A percentile compares a stretch with the other conserved stretches of the same genome.
Conservation (phyloP, 64 coral and sea anemone species). For the Pocillopora damicornis region DNA sequence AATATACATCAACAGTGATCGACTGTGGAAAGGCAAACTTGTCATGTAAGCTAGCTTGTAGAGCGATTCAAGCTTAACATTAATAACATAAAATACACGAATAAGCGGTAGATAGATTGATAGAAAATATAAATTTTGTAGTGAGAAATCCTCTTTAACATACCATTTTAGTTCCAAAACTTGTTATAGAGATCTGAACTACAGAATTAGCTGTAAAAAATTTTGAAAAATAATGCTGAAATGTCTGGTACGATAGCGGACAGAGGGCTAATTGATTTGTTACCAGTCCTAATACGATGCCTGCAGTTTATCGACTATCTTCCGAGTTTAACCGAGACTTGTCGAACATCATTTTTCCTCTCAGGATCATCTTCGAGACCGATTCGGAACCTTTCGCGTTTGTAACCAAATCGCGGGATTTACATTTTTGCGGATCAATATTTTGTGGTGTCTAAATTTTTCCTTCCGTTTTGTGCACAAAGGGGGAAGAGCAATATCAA, state of each 20-base stretch:
- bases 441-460: background rate
- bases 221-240: too few species aligned
- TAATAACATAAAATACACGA: too few species aligned
- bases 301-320: background rate
- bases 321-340: background rate
- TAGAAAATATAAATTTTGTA: background rate
- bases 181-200: background rate
- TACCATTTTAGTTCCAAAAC: background rate
- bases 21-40: background rate
- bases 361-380: too few species aligned
- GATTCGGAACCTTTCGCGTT: background rate
- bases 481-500: background rate
- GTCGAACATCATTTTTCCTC: background rate
- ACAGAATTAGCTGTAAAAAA: background rate
- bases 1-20: constrained; percentile 71
- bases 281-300: background rate
- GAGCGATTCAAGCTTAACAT: too few species aligned
- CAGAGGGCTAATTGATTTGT: too few species aligned
- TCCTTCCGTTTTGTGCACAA: background rate
- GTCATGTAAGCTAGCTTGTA: too few species aligned
- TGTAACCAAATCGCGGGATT: background rate
- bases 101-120: background rate
- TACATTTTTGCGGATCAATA: background rate
- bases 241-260: too few species aligned
- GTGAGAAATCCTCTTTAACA: background rate